Base-by-base conservation (phyloP, 2,888 invertebrate species). In the Cryptocephalus moraei region DNA sequence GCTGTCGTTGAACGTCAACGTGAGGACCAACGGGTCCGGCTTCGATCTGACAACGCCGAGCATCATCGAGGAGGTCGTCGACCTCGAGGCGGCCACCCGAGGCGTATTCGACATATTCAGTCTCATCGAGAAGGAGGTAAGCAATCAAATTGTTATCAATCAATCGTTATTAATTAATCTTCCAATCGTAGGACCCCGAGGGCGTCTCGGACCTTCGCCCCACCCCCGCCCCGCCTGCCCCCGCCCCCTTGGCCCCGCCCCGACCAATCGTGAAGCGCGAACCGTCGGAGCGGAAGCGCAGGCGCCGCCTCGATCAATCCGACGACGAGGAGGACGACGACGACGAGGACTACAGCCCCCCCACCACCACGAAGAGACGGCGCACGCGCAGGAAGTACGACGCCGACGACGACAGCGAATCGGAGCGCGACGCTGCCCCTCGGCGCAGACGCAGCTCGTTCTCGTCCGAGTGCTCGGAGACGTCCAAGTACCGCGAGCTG, bases 401-500 rank as follows among this genome's bases (percentile, higher is more conserved):
- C 12, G 56, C 55, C 33, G 54, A 60, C 33, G 58, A 58, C 0
- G 59, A 61, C 12, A 57, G 56, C 34, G 58, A 60, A 34, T 47
- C 43, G 11, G 56, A 54, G 9, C 34, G 41, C 12, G 32, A 22
- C 22, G 22, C 22, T 2, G 22, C 22, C 22, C n/a, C 38, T 4
- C 13, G 11, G 34, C 9, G 12, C 9, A 42, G 12, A 32, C 22
- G 12, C 10, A 22, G 22, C 10, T 75, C 75, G 8, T 51, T 66
- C 14, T 60, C 64, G 4, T 60, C 74, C 66, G 63, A 75, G 68
- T 47, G 73, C 64, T 64, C 72, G 62, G 74, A 55, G 9, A 38
- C 40, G 39, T 51, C 51, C 9, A 55, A 53, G 43, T 86, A 86
- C 64, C 73, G 83, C 44, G 82, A 84, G 61, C 73, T 83, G 53